Percentiles rank a stretch among this genome's conserved stretches.
These are phyloP conservation scores for Linurgus olivaceus DNA, from an alignment of 2,797 vertebrate genomes.

Conservation along the genomic window DNA sequence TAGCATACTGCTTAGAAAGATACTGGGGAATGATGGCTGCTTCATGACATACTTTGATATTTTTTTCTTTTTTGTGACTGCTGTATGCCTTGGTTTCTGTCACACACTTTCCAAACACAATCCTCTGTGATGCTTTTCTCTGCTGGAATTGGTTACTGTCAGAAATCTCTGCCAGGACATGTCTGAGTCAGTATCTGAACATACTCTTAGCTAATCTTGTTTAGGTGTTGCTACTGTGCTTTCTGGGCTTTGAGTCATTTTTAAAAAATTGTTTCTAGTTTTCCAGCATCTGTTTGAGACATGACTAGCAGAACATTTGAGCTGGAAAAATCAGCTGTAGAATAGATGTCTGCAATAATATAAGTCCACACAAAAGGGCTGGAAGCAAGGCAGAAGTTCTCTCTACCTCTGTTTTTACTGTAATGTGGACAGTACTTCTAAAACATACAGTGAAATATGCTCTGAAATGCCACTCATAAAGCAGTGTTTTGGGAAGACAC, in stretches of 20 bases:
- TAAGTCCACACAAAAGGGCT: background rate
- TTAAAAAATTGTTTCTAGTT: background rate
- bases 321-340: background rate
- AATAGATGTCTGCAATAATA: background rate
- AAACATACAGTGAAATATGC: background rate
- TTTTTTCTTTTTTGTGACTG: background rate
- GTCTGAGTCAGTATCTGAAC: background rate
- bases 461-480: background rate
- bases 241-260: slow-evolving; percentile 3
- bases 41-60: background rate
- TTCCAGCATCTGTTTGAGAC: slow-evolving; percentile 1
- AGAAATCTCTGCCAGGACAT: background rate
- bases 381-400: background rate
- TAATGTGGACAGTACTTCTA: background rate
- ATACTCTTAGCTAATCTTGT: background rate
- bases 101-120: background rate
- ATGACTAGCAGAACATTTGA: background rate
- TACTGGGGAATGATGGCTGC: background rate
- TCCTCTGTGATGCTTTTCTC: background rate
- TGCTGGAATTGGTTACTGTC: background rate
- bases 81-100: background rate
- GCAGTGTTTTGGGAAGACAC: background rate
- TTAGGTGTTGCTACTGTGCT: background rate
- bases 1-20: background rate
- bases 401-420: background rate